Evolutionary conservation across 2,888 invertebrate species (phyloP), one percentile per base, ranked within the genome.

Genomic region (Mactromeris polynyma): DNA sequence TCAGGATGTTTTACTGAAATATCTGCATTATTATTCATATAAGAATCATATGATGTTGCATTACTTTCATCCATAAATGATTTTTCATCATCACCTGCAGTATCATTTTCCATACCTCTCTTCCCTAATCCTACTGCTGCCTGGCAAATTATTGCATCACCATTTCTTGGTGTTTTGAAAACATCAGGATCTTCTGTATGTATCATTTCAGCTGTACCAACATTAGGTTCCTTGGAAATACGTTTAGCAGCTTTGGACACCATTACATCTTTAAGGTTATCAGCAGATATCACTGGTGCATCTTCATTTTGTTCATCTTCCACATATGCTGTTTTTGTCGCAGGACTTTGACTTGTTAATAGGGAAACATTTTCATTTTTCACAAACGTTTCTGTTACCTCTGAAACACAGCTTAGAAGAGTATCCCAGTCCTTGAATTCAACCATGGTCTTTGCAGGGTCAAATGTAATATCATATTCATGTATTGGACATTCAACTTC

Each of bases 351-450:
- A 46, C 26, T 54, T 54, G 54, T 81, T 33, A 87, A 40, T n/a
- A 54, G 38, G 9, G 17, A 19, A 77, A 77, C 31, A 77, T 90
- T 94, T 85, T 96, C 95, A 82, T 90, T 93, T 33, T 92, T 91
- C n/a, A 96, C 86, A 89, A 95, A 96, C 26, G 92, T 89, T 81
- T 91, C 88, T 21, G 96, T 83, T 83, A 95, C 93, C 91, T 97
- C 97, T 91, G 97, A 96, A 26, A 97, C 92, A 79, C 97, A 97
- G 80, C 95, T 94, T 33, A 96, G 91, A 21, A 97, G 93, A n/a
- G 94, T 89, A 31, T 97, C 96, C 97, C 97, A 97, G 91, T 97
- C 96, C 93, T 97, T 97, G 94, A 98, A 98, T 95, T 97, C 97
- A 1, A 97, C 97, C 80, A 97, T 94, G 11, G 97, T 97, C 94